Evolutionary conservation across 2,888 invertebrate genomes (phyloP), one percentile per base, ranked within the genome.

Genomic region (Orthosia gothica): DNA sequence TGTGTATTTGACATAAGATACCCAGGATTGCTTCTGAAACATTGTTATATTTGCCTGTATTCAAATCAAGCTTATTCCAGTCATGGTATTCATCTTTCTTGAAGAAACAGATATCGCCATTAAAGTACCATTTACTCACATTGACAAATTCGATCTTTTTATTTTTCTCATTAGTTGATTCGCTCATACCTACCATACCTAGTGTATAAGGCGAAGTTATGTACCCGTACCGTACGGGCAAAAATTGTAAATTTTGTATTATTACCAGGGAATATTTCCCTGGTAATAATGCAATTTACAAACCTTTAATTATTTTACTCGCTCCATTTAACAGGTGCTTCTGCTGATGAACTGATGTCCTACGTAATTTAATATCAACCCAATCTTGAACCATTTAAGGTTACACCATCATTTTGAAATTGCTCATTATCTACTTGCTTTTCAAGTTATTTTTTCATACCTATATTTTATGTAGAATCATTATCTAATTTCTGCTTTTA

Each of bases 261-360:
- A n/a, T n/a, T n/a, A n/a, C n/a, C n/a, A n/a, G n/a, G n/a, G n/a
- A n/a, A 52, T 52, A 76, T 74, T n/a, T 63, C 18, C 13, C 12
- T 63, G 2, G 20, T 77, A 55, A 64, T 63, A 26, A 55, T 16
- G 18, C 26, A 68, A 69, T 83, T 83, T 69, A 58, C 54, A 68
- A 82, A 78, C 65, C 64, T 58, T 69, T 68, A 67, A 80, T 70
- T 82, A 61, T 67, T 63, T 40, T n/a, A 32, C 49, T 70, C 15
- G 58, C 7, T 59, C 16, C 63, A 61, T 40, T 82, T 80, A 70
- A 57, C 83, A 77, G 80, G 72, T 81, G 83, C 65, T 81, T 57
- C 58, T 78, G 11, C 49, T 62, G 49, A 72, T 71, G 57, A 70
- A 23, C 20, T 77, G 50, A 40, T 50, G 52, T 45, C 23, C 26